These are phyloP conservation scores for Yponomeuta malinellus DNA, from an alignment of 2,888 invertebrate species.

Conservation along the genomic window DNA sequence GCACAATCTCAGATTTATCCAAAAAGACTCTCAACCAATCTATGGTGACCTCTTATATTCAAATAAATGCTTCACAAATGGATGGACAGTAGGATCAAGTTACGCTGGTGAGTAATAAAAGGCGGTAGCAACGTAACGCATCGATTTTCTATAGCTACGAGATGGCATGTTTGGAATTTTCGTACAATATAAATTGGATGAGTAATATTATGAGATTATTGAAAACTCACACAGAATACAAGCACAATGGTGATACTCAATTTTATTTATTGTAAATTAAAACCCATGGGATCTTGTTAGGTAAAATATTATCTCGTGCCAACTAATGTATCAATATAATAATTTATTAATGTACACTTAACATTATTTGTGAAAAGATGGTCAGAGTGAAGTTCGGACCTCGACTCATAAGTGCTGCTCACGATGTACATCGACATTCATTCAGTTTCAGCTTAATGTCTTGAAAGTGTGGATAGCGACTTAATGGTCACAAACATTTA, in stretches of 20 bases:
- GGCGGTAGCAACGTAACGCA: conserved; percentile 39
- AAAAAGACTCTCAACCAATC: conserved; percentile 24
- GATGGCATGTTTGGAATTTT: conserved; percentile 47
- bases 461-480: no score
- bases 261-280: no score
- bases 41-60: conserved; percentile 23
- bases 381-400: no score
- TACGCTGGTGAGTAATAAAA: conserved; percentile 27
- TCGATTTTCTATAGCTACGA: conserved; percentile 44
- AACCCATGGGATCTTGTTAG: no score
- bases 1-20: conserved; percentile 34
- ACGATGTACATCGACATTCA: no score
- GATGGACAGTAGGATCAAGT: conserved; percentile 21
- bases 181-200: conserved; percentile 20
- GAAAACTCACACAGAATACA: neutral
- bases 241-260: neutral
- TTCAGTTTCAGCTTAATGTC: no score
- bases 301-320: no score
- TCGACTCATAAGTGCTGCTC: no score
- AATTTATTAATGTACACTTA: no score
- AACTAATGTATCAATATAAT: no score
- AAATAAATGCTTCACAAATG: conserved; percentile 11
- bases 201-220: neutral
- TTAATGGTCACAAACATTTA: no score
- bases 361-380: no score